Base-by-base conservation (phyloP, 2,888 invertebrate genomes). In the Urechis unicinctus region DNA sequence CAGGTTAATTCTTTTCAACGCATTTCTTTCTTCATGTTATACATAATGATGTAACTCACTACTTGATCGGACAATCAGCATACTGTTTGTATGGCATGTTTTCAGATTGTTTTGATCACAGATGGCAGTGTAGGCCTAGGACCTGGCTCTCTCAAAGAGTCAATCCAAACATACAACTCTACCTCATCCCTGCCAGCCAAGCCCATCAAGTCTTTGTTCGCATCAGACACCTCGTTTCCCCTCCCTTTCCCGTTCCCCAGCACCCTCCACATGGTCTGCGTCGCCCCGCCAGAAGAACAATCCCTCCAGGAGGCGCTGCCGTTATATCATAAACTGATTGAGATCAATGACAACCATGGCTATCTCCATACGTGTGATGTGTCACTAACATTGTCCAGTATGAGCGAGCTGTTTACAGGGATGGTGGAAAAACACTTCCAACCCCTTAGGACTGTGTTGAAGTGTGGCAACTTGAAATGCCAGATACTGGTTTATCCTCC, bases 191-290 rank as follows among this genome's bases (percentile, higher is more conserved):
- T 63, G 22, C 51, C 68, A 30, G 57, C 61, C 21, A 67, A 66
- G 2, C 64, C 65, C 67, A 81, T 81, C n/a, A n/a, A n/a, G n/a
- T n/a, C n/a, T n/a, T n/a, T n/a, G n/a, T n/a, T n/a, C n/a, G n/a
- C n/a, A n/a, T n/a, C n/a, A n/a, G n/a, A n/a, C n/a, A n/a, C n/a
- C n/a, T n/a, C n/a, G 26, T 83, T 87, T 64, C 89, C 89, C 30
- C 74, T 91, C 31, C 89, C 88, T 4, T 88, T 89, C 67, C 81
- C 88, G 9, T 89, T 88, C 74, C 88, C 89, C 13, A 87, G 87
- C 50, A 89, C 88, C 78, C 81, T 94, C 61, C 88, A 80, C 59
- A 68, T 82, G 24, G 68, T 81, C 30, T 77, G 79, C 56, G 66
- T 82, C 9, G 70, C 72, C 48, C 71, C 72, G 56, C 70, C 72